phyloP scores from a whole-genome alignment of 2,113 vertebrate genomes.

The Catharus bicknelli region DNA sequence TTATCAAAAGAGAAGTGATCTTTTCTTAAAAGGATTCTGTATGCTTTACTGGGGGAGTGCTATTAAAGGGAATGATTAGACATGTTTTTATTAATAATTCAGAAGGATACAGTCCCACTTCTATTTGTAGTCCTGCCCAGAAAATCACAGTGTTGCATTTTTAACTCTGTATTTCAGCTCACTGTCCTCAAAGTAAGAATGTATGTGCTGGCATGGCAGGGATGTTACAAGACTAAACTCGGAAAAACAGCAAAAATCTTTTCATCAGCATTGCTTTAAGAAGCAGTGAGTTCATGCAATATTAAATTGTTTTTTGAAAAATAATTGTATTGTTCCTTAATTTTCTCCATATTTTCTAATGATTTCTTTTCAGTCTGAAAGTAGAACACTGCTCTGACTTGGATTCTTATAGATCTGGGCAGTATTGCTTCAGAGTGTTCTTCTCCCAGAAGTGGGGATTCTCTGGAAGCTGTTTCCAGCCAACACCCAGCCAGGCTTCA shows the following conservation, averaged over 20 bases:
- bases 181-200: not conserved
- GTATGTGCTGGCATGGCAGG: not conserved
- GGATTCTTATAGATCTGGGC: not conserved
- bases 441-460: not conserved
- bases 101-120: not conserved
- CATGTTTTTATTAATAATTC: not conserved
- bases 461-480: not conserved
- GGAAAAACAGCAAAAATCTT: not conserved
- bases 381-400: not conserved
- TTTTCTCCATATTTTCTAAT: not conserved
- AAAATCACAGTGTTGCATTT: not conserved
- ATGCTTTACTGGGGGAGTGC: not conserved
- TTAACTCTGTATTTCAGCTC: not conserved
- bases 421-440: not conserved
- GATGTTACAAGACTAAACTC: not conserved
- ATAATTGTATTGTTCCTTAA: not conserved
- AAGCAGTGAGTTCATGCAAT: not conserved
- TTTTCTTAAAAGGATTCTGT: not conserved
- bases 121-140: not conserved
- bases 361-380: not conserved
- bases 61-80: not conserved
- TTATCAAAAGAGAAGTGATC: not conserved
- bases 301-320: not conserved
- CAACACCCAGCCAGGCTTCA: not conserved
- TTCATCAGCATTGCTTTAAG: not conserved